Evolutionary conservation across 2,888 invertebrate species (phyloP), one percentile per base, ranked within the genome.

Genomic region (Rhamphomyia laevipes): DNA sequence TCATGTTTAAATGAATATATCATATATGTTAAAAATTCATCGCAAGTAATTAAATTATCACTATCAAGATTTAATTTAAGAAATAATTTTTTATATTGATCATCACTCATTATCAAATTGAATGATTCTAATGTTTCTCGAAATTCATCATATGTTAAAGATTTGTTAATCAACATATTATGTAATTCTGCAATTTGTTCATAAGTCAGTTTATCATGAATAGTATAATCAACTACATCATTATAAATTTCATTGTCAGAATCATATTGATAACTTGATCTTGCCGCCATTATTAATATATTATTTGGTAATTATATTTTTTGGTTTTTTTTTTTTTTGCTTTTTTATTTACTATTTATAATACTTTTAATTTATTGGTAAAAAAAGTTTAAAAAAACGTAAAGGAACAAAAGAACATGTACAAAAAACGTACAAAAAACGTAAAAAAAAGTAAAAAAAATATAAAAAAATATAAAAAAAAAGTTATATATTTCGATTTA

Each of bases 1-100:
- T 78, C 77, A 45, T 76, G 76, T 65, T 81, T 79, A 70, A 82
- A 86, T 43, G 84, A 84, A 52, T 85, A 71, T 51, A 87, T 75
- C 55, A 87, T 70, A 69, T 84, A 82, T 0, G 86, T 84, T 27
- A 88, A 77, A 59, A 87, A 77, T 66, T 89, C 87, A 61, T 86
- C 80, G 87, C 88, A 89, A 35, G 7, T 7, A 35, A 13, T n/a
- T 4, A 35, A 5, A 7, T 13, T 5, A n/a, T 7, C 35, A 3
- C 35, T 13, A 35, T 35, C 5, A 2, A n/a, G 2, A 35, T 35
- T 35, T 2, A 35, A 13, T 35, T 35, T 35, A 7, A 13, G 13
- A 35, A 13, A 35, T 35, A 35, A n/a, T 3, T 5, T 35, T 35
- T 35, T 35, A 35, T 35, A 35, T 35, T 35, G n/a, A n/a, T 4